These are phyloP conservation scores for Lepus europaeus DNA, from an alignment of 2,113 vertebrate species.

Conservation along the genomic window DNA sequence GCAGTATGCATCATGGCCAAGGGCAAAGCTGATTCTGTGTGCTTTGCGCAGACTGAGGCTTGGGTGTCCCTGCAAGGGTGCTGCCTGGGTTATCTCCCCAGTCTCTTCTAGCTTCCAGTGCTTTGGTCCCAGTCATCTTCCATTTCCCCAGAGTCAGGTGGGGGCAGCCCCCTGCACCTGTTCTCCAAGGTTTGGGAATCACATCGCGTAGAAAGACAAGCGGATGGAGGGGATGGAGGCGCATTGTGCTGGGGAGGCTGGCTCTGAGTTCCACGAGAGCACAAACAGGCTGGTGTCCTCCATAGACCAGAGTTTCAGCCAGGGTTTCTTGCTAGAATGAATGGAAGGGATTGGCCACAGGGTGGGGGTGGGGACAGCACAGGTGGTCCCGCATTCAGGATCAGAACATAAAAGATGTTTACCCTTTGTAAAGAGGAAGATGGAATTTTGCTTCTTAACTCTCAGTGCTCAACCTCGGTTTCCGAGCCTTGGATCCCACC, in stretches of 20 bases:
- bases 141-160: background rate
- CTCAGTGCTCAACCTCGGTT: background rate
- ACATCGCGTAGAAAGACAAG: background rate
- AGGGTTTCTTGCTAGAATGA: background rate
- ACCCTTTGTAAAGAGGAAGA: background rate
- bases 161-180: background rate
- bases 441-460: background rate
- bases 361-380: constrained; percentile 6
- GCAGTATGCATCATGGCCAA: background rate
- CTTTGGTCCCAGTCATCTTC: background rate
- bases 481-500: constrained; percentile 49
- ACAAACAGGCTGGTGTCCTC: background rate
- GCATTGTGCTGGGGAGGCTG: background rate
- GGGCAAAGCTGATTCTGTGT: background rate
- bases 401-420: constrained; percentile 53
- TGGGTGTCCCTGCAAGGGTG: background rate
- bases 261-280: background rate
- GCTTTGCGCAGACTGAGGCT: background rate
- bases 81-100: background rate
- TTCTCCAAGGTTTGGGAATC: background rate
- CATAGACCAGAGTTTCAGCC: background rate
- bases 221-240: fast-evolving
- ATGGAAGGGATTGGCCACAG: background rate
- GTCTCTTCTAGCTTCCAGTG: background rate
- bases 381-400: constrained; percentile 33